Evolutionary conservation across 37 sponge, comb jelly and placozoan genomes (phyloP), one percentile per base, ranked within the genome.

Genomic region (Halichondria panicea): DNA sequence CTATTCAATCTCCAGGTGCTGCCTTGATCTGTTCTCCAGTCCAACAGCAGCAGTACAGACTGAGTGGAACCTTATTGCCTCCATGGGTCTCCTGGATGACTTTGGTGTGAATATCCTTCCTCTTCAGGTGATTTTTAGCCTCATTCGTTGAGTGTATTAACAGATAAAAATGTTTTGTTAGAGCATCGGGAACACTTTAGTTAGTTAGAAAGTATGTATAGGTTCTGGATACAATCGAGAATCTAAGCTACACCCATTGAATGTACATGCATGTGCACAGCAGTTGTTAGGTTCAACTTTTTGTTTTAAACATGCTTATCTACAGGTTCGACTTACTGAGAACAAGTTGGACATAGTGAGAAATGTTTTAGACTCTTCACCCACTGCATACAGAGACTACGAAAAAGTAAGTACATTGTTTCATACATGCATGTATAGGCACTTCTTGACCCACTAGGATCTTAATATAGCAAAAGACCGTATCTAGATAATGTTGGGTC

Each of bases 251-350:
- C n/a, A n/a, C n/a, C n/a, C n/a, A n/a, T n/a, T n/a, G n/a, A n/a
- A n/a, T n/a, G n/a, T n/a, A n/a, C n/a, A n/a, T n/a, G n/a, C n/a
- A n/a, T n/a, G n/a, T n/a, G n/a, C 38, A 11, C 22, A 18, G 31
- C 36, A 36, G 30, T 6, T 6, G 15, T 40, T n/a, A 68, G 33
- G 27, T 24, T 27, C n/a, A 28, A 35, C 65, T 21, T 63, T 21
- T 35, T 28, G 19, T 11, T 5, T 28, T 54, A 21, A 61, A 25
- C 40, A 68, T n/a, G n/a, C n/a, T n/a, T n/a, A n/a, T n/a, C n/a
- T n/a, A n/a, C n/a, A n/a, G n/a, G 94, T 93, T 25, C 69, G 94
- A 35, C 76, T 88, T 57, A 78, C 81, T 81, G 90, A 84, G 45
- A 84, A 93, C 55, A 93, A 77, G 41, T 42, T 93, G 71, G 87